Evolutionary conservation across 53 echinoderm and acorn worm genomes (phyloP).

Genomic region (Zoroaster sp.): DNA sequence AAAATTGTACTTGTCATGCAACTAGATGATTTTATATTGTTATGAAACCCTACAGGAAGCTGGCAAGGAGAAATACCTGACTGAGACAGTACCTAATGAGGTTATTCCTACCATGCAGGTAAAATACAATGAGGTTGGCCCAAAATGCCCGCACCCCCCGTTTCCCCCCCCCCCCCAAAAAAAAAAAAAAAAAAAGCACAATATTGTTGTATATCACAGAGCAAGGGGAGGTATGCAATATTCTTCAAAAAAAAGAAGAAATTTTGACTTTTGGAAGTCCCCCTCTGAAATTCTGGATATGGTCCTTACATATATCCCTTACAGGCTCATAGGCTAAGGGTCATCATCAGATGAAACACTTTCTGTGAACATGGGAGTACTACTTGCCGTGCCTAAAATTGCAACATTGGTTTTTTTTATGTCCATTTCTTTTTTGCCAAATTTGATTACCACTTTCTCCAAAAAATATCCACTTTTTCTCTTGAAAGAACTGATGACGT

Average conservation of each 20-base stretch:
- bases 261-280: too few species aligned
- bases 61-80: background rate
- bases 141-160: background rate
- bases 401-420: background rate
- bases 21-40: background rate
- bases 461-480: background rate
- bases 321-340: too few species aligned
- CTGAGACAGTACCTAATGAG: background rate
- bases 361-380: too few species aligned
- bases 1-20: background rate
- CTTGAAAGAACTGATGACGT: too few species aligned
- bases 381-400: too few species aligned
- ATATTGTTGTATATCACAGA: too few species aligned
- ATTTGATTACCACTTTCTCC: background rate
- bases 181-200: background rate
- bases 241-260: too few species aligned
- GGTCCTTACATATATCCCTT: too few species aligned
- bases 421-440: background rate
- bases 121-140: background rate
- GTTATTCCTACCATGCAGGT: constrained; percentile 6
- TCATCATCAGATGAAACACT: too few species aligned
- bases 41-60: too few species aligned
- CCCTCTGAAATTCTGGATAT: too few species aligned
- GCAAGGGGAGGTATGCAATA: too few species aligned
- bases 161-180: background rate